Base-by-base conservation (phyloP, 2,797 vertebrate species). In the Neoniphon sammara region DNA sequence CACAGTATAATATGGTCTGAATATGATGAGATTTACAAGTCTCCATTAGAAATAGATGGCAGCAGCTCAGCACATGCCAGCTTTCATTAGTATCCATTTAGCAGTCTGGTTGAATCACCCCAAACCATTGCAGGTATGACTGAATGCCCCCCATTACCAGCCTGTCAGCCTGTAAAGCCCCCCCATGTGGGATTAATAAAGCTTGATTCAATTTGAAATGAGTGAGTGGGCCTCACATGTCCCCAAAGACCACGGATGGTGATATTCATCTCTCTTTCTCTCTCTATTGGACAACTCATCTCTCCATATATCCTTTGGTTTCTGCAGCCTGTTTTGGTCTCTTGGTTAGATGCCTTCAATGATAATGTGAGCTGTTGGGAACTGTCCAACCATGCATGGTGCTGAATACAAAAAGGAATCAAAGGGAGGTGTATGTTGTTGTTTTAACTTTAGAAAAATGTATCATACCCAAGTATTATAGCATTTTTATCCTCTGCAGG, bases 141-240 rank as follows among this genome's bases (percentile, higher is more conserved):
- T 84, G 85, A 87, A 58, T 55, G 73, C 72, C 70, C 65, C 84
- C 73, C 62, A 82, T 83, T 88, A 88, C 66, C 59, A 30, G 44
- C 20, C 78, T 79, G 83, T 87, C 88, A 87, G 78, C 63, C 85
- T 55, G 47, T 82, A 74, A 82, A 55, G 49, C 69, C 80, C 66
- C 64, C 81, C 25, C 79, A 67, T 80, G 66, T 79, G 80, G 89
- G 83, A 87, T 86, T 89, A 88, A 91, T 92, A 88, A 86, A 88
- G 83, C 84, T 81, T 84, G 82, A 91, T 92, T 90, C 83, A 80
- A 92, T 88, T 88, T 83, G 73, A 86, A 87, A 90, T 75, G 87
- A 86, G 77, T 18, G 66, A 88, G 80, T 52, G 82, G 65, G 65
- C 77, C 77, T 75, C 49, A 15, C 47, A 8, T 9, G 55, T 78